Percentiles rank a stretch among this genome's conserved stretches.
Evolutionary conservation across 2,888 invertebrate genomes (phyloP).

Genomic region (Shargacucullia verbasci): DNA sequence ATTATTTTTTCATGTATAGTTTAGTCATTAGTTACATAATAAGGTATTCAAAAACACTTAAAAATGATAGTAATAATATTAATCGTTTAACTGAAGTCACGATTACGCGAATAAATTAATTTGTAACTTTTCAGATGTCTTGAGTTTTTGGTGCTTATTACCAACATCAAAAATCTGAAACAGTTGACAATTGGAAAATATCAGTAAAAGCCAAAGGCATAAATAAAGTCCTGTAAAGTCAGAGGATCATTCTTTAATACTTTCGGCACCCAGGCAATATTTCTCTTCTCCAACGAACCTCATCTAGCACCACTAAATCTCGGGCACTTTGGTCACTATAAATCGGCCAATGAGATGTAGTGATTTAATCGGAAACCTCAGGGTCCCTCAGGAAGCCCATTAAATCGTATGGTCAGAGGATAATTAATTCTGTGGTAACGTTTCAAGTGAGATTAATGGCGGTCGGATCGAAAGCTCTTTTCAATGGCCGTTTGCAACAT

Average conservation of each 20-base stretch:
- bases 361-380: slow-evolving; percentile 88
- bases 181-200: too few relatives aligned
- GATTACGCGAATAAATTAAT: too few relatives aligned
- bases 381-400: slow-evolving; percentile 87
- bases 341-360: slow-evolving; percentile 88
- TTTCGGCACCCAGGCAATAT: slow-evolving; percentile 19
- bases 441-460: slow-evolving; percentile 87
- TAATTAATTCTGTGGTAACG: slow-evolving; percentile 88
- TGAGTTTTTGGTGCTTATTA: too few relatives aligned
- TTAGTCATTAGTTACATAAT: too few relatives aligned
- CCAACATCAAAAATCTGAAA: too few relatives aligned
- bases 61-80: too few relatives aligned
- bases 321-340: slow-evolving; percentile 78
- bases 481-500: slow-evolving; percentile 71
- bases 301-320: slow-evolving; percentile 61
- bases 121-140: too few relatives aligned
- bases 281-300: slow-evolving; percentile 32
- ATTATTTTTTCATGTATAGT: too few relatives aligned
- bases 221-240: neutral
- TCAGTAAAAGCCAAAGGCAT: too few relatives aligned
- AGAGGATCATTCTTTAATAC: neutral
- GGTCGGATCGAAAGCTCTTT: slow-evolving; percentile 77
- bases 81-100: too few relatives aligned
- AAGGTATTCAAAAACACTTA: too few relatives aligned
- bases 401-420: slow-evolving; percentile 89